Evolutionary conservation across 2,113 vertebrate species (phyloP), one percentile per base, ranked within the genome.

Genomic region (Bos javanicus): DNA sequence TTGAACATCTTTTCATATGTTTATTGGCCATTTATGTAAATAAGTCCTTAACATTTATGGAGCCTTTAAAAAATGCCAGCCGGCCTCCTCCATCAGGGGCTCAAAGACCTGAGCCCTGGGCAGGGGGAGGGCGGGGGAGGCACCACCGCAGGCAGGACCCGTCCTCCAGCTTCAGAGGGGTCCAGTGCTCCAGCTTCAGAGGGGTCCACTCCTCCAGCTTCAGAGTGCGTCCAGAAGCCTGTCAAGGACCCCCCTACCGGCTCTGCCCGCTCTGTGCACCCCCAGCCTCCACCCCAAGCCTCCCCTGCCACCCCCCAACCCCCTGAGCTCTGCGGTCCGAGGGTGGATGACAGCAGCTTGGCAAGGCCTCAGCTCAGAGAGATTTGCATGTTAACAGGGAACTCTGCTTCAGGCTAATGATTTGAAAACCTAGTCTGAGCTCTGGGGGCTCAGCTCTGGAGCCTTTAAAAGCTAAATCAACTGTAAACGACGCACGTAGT

Each of bases 401-500:
- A 21, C 39, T 80, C 50, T 52, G 67, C 28, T 76, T 54, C 46
- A 25, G n/a, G 76, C 59, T 6, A 5, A 25, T 8, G 62, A 74
- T 12, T 11, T 23, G 54, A 17, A 86, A 36, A 9, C 21, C 25
- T 43, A 15, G 2, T 39, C 7, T 14, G 62, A 0, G 76, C 46
- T 25, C 59, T 0, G 2, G n/a, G 36, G 33, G 21, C 56, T 56
- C 26, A 15, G 76, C 26, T 21, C 30, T 2, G 26, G 15, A n/a
- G 48, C 19, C 56, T 48, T 48, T 15, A n/a, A 15, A 54, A 62
- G 12, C 23, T 15, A 33, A 71, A 13, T 19, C 33, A 16, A 3
- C 39, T 21, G 4, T 6, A 19, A 39, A 3, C 7, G 0, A 39
- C 26, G 6, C 0, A 0, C 7, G 0, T 0, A 11, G 30, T 0